A percentile compares a stretch with the other conserved stretches of the same genome.
Conservation (phyloP, 2,113 vertebrate species). For the Zapus hudsonius region DNA sequence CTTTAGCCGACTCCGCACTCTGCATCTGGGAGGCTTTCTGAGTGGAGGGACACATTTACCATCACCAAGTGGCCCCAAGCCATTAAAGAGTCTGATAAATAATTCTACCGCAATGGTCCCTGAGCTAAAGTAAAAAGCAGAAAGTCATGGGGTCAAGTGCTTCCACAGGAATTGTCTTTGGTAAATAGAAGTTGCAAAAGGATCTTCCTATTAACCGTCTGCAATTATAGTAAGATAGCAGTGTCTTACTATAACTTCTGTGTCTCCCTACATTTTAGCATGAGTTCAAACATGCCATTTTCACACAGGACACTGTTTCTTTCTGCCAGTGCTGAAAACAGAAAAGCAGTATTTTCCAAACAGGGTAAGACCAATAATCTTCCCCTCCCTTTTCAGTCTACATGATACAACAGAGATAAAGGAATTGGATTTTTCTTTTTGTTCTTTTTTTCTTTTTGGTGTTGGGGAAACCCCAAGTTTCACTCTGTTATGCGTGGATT, state of each 20-base stretch:
- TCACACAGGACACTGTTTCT: slow-evolving; percentile 13
- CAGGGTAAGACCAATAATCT: background rate
- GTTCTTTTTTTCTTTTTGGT: background rate
- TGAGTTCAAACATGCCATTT: slow-evolving; percentile 13
- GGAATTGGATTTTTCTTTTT: no score
- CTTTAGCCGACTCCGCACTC: slow-evolving; percentile 79
- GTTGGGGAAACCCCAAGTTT: background rate
- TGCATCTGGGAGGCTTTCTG: slow-evolving; percentile 82
- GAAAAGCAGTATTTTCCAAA: background rate
- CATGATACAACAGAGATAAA: slow-evolving; percentile 31
- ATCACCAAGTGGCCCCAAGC: slow-evolving; percentile 73
- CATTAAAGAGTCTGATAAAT: slow-evolving; percentile 79
- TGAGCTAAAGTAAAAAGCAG: slow-evolving; percentile 74
- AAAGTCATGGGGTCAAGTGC: slow-evolving; percentile 80
- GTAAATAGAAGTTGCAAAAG: slow-evolving; percentile 77
- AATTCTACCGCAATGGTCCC: slow-evolving; percentile 73
- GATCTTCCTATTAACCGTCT: slow-evolving; percentile 52
- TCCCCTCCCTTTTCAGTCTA: background rate
- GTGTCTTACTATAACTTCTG: background rate
- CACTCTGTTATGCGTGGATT: background rate
- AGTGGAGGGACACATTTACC: slow-evolving; percentile 70
- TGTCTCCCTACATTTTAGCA: slow-evolving; percentile 5
- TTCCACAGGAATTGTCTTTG: slow-evolving; percentile 74
- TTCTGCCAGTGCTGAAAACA: background rate
- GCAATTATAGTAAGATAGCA: background rate